Evolutionary conservation across 2,888 invertebrate species (phyloP), one percentile per base, ranked within the genome.

Genomic region (Epirrhoe tristata): DNA sequence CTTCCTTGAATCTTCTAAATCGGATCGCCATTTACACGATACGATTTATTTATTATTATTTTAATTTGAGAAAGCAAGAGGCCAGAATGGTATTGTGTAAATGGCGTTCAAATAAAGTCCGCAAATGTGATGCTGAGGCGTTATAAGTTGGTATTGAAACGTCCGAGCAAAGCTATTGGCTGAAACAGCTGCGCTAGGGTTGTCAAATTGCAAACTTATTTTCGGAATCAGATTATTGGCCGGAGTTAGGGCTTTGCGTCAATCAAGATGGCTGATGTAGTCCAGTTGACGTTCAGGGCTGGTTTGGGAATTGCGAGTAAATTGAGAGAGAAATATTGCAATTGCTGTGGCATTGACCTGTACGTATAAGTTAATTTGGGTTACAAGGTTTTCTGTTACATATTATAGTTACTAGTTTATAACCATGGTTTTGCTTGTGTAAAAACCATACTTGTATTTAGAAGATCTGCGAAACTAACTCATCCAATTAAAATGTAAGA

Each of bases 121-220:
- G 14, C 34, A 54, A 61, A 53, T 43, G 53, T 59, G 52, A 58
- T 32, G 10, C 50, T 50, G 54, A 64, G 24, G 54, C 54, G 58
- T 58, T 7, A 24, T 58, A 58, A 58, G 54, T 67, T 58, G 66
- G 32, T 62, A 58, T 62, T 32, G 62, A 55, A 82, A 82, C 80
- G 86, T 86, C 85, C 87, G 81, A 87, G 88, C 85, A 85, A 90
- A 88, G 89, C 86, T 90, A 90, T 89, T 86, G 86, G 86, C 74
- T 75, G 79, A 72, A 86, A 89, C 92, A 92, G 91, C 92, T 92
- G 92, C 86, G 84, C 75, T 83, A 91, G 91, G 92, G 91, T 81
- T 92, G 91, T 85, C 89, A 90, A 16, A 90, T 81, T 91, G 90
- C 85, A 88, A 89, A 86, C 77, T 83, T 91, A 91, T 91, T 86